Conservation (phyloP, 2,797 vertebrate species). For the Halcyon smyrnensis region DNA sequence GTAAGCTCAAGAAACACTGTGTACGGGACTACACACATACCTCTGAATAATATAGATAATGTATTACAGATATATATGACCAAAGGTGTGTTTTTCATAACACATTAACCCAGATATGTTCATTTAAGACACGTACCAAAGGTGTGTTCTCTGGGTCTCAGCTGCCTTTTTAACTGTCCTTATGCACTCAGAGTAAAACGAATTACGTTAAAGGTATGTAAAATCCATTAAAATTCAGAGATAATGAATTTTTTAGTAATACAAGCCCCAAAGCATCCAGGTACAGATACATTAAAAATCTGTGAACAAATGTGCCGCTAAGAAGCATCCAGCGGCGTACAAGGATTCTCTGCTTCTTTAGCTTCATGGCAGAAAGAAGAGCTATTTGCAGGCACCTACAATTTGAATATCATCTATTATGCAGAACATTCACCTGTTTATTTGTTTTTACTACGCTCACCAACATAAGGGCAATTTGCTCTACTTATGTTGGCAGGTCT, state of each 20-base stretch:
- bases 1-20: not conserved
- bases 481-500: not conserved
- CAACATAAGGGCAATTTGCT: not conserved
- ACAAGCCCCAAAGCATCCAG: not conserved
- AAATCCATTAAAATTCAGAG: not conserved
- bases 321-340: accelerated
- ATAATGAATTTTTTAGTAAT: not conserved
- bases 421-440: not conserved
- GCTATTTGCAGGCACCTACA: not conserved
- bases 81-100: accelerated
- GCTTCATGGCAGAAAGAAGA: not conserved
- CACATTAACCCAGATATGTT: not conserved
- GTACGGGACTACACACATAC: not conserved
- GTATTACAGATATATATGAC: accelerated
- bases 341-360: not conserved
- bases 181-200: not conserved
- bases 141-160: not conserved
- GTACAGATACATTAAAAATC: accelerated
- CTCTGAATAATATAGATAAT: accelerated
- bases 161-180: not conserved
- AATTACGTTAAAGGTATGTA: not conserved
- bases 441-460: not conserved
- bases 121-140: not conserved
- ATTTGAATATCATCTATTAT: not conserved
- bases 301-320: not conserved